phyloP scores from a whole-genome alignment of 2,888 invertebrate genomes.

The Strigamia maritima region DNA sequence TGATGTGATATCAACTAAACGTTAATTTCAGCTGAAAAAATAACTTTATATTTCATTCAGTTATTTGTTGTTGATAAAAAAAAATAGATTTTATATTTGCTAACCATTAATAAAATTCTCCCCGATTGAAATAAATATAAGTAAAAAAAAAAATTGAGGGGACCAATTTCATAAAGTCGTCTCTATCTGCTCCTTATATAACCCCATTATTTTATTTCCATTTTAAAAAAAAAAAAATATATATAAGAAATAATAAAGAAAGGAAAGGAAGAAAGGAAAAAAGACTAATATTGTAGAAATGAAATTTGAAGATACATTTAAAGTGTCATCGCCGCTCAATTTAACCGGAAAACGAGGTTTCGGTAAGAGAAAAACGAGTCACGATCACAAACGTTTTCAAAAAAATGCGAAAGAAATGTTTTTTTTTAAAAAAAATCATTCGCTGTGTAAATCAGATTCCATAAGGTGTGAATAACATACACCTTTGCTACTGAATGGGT shows the following conservation, averaged over 20 bases:
- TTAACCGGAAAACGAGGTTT: not conserved
- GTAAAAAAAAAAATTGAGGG: not conserved
- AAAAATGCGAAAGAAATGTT: not conserved
- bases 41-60: not conserved
- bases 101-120: not conserved
- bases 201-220: conserved; percentile 4
- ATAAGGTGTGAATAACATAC: not conserved
- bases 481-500: not conserved
- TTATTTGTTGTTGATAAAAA: not conserved
- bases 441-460: not conserved
- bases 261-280: not conserved
- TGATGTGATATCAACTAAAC: not conserved
- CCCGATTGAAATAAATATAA: not conserved
- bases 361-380: not conserved
- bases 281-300: not conserved
- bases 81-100: not conserved
- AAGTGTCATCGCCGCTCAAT: conserved; percentile 16
- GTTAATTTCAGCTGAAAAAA: too few species aligned
- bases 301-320: conserved; percentile 12
- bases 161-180: not conserved
- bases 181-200: not conserved
- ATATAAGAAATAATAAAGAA: not conserved
- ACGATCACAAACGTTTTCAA: not conserved
- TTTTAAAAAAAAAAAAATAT: not conserved
- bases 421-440: not conserved